A percentile compares a stretch with the other conserved stretches of the same genome.
Conservation (phyloP, 2,113 vertebrate genomes). For the Psilopogon haemacephalus region DNA sequence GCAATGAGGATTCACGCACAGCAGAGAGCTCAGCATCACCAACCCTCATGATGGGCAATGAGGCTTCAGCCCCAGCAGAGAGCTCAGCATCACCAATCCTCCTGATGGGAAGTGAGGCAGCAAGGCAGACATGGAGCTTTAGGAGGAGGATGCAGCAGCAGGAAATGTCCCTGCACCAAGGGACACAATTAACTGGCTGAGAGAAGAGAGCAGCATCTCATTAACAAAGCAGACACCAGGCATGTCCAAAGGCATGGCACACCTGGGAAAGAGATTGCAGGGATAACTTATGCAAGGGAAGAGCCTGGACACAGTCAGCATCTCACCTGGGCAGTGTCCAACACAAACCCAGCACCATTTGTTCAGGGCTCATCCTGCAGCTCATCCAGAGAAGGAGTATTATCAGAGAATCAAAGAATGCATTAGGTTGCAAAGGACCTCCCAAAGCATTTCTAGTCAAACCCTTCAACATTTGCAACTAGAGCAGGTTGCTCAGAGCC, state of each 20-base stretch:
- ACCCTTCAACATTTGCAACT: not conserved
- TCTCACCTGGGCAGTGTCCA: not conserved
- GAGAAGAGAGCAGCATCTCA: not conserved
- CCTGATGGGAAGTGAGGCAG: not conserved
- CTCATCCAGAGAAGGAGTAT: not conserved
- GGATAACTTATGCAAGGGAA: not conserved
- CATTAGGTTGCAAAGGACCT: not conserved
- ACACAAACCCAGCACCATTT: fast-evolving
- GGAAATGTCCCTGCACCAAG: not conserved
- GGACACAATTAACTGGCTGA: not conserved
- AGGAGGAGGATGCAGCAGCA: constrained; percentile 10
- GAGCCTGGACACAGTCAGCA: not conserved
- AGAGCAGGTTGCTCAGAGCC: not conserved
- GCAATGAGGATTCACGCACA: not conserved
- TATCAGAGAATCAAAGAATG: not conserved
- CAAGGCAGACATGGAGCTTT: not conserved
- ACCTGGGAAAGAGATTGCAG: not conserved
- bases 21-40: not conserved
- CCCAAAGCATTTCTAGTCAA: not conserved
- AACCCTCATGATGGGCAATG: too few relatives aligned
- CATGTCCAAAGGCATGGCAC: not conserved
- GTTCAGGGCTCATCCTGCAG: not conserved
- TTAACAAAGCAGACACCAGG: not conserved
- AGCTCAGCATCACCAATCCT: not conserved
- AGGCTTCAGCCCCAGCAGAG: not conserved